These are phyloP conservation scores for Dolichotis patagonum DNA, from an alignment of 2,113 vertebrate species.

Conservation along the genomic window DNA sequence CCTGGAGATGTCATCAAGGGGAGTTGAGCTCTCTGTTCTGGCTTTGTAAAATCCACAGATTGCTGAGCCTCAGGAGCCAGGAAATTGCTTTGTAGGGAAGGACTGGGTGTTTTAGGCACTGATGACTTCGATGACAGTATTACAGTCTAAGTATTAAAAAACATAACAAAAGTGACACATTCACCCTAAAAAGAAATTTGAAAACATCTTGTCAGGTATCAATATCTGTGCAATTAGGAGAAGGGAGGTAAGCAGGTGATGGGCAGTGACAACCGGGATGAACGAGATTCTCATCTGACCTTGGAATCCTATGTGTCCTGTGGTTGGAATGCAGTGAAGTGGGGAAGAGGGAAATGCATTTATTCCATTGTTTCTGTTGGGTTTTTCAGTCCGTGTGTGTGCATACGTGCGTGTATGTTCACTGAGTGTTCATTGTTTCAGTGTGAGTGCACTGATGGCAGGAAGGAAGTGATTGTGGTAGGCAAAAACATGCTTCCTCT, in stretches of 20 bases:
- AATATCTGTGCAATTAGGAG: not conserved
- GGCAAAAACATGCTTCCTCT: not conserved
- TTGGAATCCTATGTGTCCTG: not conserved
- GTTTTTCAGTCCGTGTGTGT: not conserved
- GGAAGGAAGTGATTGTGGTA: not conserved
- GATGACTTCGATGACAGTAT: not conserved
- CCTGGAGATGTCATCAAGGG: not conserved
- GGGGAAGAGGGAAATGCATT: not conserved
- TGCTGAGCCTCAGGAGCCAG: not conserved
- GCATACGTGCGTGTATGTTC: not conserved
- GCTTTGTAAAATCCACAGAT: not conserved
- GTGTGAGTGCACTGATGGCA: not conserved
- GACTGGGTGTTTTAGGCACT: not conserved
- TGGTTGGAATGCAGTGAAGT: not conserved
- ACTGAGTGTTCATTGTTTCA: not conserved
- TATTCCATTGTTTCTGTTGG: not conserved
- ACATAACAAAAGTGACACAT: not conserved
- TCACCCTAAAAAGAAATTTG: not conserved
- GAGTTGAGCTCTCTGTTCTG: not conserved
- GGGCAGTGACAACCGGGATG: too few species aligned
- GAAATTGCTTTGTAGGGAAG: not conserved
- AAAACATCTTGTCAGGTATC: not conserved
- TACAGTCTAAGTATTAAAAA: conserved; percentile 2
- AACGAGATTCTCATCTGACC: not conserved
- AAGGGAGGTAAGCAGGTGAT: not conserved